Conservation (phyloP, 1,140 invertebrate species). For the Drosophila insularis region DNA sequence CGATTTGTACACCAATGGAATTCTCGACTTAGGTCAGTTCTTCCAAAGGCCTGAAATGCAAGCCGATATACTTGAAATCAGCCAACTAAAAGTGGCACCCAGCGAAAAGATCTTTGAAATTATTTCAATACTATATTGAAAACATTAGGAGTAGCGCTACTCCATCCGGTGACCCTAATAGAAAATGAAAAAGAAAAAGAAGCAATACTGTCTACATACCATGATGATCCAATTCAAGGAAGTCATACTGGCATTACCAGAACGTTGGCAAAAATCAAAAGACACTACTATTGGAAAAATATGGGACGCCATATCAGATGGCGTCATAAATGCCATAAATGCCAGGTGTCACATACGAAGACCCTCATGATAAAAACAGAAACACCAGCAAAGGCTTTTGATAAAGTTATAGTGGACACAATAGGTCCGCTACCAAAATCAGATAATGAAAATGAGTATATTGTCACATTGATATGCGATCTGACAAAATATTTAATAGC, state of each 20-base stretch:
- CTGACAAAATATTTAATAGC: constrained; percentile 38
- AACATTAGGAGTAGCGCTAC: no score
- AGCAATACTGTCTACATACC: no score
- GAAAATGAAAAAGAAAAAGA: no score
- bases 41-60: constrained; percentile 5
- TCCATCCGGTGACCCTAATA: no score
- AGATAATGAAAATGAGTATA: constrained; percentile 20
- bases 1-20: background rate
- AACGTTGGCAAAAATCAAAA: no score
- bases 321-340: constrained; percentile 1
- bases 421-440: constrained; percentile 3
- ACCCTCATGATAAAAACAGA: constrained; percentile 21
- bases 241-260: no score
- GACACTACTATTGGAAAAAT: no score
- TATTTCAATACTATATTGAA: background rate
- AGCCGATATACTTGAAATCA: constrained; percentile 3
- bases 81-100: background rate
- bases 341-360: no score
- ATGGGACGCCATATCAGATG: constrained; percentile 11
- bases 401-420: constrained; percentile 8
- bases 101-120: constrained; percentile 1
- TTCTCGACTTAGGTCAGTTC: constrained; percentile 3
- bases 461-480: constrained; percentile 34
- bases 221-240: no score
- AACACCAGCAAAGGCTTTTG: constrained; percentile 19